Evolutionary conservation across 2,113 vertebrate species (phyloP).

Genomic region (Montifringilla adamsi): DNA sequence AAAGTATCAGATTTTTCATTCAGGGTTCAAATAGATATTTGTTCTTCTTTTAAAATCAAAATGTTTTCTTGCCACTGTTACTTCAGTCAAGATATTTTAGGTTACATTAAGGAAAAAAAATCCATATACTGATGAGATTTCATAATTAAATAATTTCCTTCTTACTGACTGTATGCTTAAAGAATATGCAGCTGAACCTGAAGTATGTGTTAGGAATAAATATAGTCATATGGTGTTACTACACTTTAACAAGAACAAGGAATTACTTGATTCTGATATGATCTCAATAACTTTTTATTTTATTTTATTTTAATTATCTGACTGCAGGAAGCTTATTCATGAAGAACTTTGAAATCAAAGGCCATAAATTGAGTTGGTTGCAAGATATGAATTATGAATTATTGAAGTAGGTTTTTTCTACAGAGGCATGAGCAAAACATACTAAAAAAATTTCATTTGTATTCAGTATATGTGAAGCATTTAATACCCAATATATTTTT

Average conservation of each 20-base stretch:
- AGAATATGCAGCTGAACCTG: not conserved
- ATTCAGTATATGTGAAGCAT: not conserved
- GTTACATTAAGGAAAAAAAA: not conserved
- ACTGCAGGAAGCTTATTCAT: not conserved
- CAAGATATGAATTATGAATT: not conserved
- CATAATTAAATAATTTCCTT: not conserved
- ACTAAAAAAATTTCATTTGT: not conserved
- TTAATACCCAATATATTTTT: not conserved
- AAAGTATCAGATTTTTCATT: not conserved
- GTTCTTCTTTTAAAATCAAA: not conserved
- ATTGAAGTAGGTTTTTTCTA: not conserved
- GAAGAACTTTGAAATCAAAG: constrained; percentile 3
- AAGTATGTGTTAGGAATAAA: not conserved
- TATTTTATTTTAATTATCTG: constrained; percentile 13
- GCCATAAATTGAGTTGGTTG: not conserved
- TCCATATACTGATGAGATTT: not conserved
- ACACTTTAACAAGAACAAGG: not conserved
- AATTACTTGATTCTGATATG: not conserved
- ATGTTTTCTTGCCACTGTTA: not conserved
- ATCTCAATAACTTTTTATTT: not conserved
- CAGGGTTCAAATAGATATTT: not conserved
- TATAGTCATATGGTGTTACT: not conserved
- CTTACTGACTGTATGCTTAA: not conserved
- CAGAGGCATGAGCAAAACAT: not conserved
- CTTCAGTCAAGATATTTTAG: not conserved